A percentile compares a stretch with the other conserved stretches of the same genome.
phyloP scores from a whole-genome alignment of 2,888 invertebrate genomes.

The Agrilus cyanescens region DNA sequence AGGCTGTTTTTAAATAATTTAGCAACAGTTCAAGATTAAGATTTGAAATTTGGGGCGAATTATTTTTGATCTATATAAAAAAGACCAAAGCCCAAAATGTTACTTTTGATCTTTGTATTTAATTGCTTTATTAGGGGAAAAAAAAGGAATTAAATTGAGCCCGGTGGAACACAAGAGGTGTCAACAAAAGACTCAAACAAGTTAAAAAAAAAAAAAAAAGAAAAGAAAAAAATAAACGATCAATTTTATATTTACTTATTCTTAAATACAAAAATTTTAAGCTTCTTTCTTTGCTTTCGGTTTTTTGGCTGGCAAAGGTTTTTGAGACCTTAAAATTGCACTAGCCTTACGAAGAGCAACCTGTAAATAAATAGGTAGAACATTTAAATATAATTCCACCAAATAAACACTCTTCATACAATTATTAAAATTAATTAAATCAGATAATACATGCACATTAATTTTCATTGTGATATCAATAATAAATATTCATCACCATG shows the following conservation, averaged over 20 bases:
- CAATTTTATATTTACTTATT: neutral
- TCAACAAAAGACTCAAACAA: no score
- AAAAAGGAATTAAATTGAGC: no score
- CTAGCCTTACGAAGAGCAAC: slow-evolving; percentile 86
- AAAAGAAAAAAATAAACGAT: slow-evolving; percentile 5
- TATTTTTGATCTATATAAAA: no score
- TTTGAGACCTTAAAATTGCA: slow-evolving; percentile 85
- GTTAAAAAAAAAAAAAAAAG: no score
- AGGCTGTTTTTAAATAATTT: no score
- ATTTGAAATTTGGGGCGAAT: no score
- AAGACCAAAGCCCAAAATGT: no score
- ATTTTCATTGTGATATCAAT: slow-evolving; percentile 22
- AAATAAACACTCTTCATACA: neutral
- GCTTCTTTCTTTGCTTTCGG: slow-evolving; percentile 68
- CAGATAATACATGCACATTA: slow-evolving; percentile 1
- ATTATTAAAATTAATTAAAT: no score
- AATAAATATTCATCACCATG: slow-evolving; percentile 39
- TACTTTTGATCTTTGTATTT: no score
- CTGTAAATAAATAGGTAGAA: slow-evolving; percentile 38
- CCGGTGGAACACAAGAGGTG: no score
- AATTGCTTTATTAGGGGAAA: no score
- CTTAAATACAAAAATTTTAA: slow-evolving; percentile 39
- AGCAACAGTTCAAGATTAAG: no score
- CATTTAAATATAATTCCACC: neutral
- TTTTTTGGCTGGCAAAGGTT: slow-evolving; percentile 73